These are phyloP conservation scores for Caenorhabditis elegans DNA, from an alignment of 1,140 invertebrate genomes.

Conservation along the genomic window DNA sequence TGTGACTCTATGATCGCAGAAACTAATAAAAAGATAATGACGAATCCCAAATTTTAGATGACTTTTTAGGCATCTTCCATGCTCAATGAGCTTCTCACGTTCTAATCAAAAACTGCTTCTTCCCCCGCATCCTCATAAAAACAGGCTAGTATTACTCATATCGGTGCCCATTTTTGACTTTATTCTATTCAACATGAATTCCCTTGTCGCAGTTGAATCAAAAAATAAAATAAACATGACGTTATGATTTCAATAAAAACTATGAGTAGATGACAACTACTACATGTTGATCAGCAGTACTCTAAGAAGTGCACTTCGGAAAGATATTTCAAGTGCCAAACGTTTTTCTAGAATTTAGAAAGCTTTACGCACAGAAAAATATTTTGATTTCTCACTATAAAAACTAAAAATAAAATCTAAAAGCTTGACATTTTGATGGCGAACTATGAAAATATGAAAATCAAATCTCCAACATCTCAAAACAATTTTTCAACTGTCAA, in stretches of 20 bases:
- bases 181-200: neutral
- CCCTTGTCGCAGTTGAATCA: neutral
- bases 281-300: neutral
- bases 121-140: neutral
- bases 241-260: neutral
- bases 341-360: too few relatives aligned
- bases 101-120: neutral
- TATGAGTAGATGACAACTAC: neutral
- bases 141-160: neutral
- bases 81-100: neutral
- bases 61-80: neutral
- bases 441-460: too few relatives aligned
- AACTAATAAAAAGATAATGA: too few relatives aligned
- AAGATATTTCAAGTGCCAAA: neutral
- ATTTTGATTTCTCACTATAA: too few relatives aligned
- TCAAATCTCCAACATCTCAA: too few relatives aligned
- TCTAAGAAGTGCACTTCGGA: constrained; percentile 1
- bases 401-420: too few relatives aligned
- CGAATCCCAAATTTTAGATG: neutral
- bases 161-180: too few relatives aligned
- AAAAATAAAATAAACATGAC: neutral
- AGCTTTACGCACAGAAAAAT: too few relatives aligned
- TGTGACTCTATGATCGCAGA: too few relatives aligned
- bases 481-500: too few relatives aligned
- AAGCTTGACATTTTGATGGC: too few relatives aligned